Conservation (phyloP, 2,888 invertebrate species). For the Tetragnatha montana region DNA sequence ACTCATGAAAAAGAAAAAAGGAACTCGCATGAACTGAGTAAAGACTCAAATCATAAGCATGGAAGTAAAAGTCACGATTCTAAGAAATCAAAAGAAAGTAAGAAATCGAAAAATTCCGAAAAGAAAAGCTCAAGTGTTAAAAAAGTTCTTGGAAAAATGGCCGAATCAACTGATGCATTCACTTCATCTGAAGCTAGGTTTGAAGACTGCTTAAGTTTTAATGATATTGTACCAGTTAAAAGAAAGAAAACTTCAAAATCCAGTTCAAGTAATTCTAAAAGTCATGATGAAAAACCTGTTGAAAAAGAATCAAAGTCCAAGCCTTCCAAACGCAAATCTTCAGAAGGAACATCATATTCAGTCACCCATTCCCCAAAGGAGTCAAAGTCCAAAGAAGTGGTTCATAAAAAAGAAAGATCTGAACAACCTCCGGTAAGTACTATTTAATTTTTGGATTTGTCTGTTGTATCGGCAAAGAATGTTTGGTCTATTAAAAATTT, state of each 20-base stretch:
- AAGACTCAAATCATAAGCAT: conserved; percentile 8
- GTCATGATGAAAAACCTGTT: neutral
- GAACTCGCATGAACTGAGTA: neutral
- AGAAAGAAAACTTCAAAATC: conserved; percentile 62
- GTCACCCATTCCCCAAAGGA: neutral
- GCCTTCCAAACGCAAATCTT: neutral
- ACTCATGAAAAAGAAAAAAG: conserved; percentile 12
- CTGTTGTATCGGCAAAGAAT: neutral
- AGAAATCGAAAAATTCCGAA: neutral
- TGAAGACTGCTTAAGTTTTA: conserved; percentile 72
- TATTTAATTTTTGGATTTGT: neutral
- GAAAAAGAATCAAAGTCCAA: conserved; percentile 1
- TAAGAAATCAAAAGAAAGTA: neutral
- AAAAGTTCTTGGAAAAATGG: conserved; percentile 5
- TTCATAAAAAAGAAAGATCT: neutral
- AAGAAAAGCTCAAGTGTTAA: neutral
- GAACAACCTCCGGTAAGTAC: neutral
- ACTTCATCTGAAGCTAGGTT: conserved; percentile 69
- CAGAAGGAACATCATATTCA: neutral
- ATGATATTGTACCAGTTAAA: conserved; percentile 64
- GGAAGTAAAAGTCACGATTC: neutral
- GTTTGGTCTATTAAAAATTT: neutral
- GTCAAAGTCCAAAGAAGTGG: neutral
- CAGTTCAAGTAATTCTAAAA: neutral
- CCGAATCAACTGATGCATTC: conserved; percentile 52